phyloP scores from a whole-genome alignment of 2,797 vertebrate genomes.

The Neostethus bicornis region DNA sequence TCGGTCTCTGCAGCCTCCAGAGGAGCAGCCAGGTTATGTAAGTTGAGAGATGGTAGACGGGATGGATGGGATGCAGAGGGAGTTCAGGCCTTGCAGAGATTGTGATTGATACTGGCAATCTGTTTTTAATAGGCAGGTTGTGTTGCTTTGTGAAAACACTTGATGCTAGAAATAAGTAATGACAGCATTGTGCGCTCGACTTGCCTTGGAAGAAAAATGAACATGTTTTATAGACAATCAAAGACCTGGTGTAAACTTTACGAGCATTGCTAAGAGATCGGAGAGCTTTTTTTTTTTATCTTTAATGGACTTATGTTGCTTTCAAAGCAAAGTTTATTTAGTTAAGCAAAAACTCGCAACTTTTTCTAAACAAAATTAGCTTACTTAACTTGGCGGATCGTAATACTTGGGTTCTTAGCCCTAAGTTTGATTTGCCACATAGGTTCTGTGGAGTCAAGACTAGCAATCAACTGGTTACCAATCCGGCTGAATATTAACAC shows the following conservation, averaged over 20 bases:
- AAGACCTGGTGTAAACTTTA: not conserved
- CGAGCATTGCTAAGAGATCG: not conserved
- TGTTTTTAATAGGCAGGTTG: conserved; percentile 22
- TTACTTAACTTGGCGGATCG: too few relatives aligned
- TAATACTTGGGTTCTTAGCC: too few relatives aligned
- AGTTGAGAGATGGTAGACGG: conserved; percentile 45
- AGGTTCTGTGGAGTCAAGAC: too few relatives aligned
- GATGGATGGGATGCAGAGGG: conserved; percentile 10
- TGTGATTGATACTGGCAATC: conserved; percentile 53
- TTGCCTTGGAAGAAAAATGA: conserved; percentile 3
- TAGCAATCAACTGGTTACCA: too few relatives aligned
- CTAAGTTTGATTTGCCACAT: too few relatives aligned
- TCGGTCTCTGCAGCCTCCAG: conserved; percentile 27
- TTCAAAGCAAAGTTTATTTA: not conserved
- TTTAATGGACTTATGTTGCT: not conserved
- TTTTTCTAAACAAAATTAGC: too few relatives aligned
- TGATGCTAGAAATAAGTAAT: conserved; percentile 19
- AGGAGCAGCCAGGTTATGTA: conserved; percentile 49
- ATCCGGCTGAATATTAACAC: too few relatives aligned
- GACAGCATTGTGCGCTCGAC: not conserved
- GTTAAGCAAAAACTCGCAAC: not conserved
- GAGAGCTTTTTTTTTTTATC: not conserved
- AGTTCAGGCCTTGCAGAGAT: conserved; percentile 6
- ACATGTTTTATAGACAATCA: conserved; percentile 8
- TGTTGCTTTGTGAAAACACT: conserved; percentile 25